Evolutionary conservation across 30 jellyfish, hydroid and myxozoan species (phyloP), one percentile per base, ranked within the genome.

Genomic region (Turritopsis dohrnii): DNA sequence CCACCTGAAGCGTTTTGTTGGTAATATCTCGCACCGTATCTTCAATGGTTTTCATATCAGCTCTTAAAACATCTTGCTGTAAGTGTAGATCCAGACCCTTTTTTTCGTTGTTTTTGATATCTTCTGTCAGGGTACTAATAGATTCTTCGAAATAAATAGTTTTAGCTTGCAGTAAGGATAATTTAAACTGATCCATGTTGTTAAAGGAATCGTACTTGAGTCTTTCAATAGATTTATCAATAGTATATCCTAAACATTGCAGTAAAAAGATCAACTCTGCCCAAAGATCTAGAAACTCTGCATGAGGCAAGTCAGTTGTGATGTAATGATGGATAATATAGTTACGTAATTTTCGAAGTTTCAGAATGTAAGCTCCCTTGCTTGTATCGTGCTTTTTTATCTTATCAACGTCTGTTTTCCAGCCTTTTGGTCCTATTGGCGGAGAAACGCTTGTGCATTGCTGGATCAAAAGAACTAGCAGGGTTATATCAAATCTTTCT

Each of bases 401-500:
- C 30, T 69, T 69, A 9, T 27, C 30, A 41, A 41, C 60, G 13
- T 41, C 60, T 41, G 60, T 41, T 41, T 41, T 41, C 60, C 60
- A 41, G 60, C 60, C 60, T 41, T 41, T 41, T 41, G 60, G 9
- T 41, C 60, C 60, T 5, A 41, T 69, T 27, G 77, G 77, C 23
- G 77, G 31, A 23, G 77, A 27, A n/a, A 69, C 77, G 30, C 19
- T 69, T 7, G 77, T 69, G 77, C 77, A 69, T 23, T 69, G 28
- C 19, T n/a, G 28, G 19, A 69, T 69, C 28, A 69, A 27, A 9
- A 69, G 31, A 69, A 23, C 28, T 8, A 69, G 30, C 8, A 69
- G 28, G 8, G 77, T 69, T 23, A 69, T 69, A 69, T 69, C 77
- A 69, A 69, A 69, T 0, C 30, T 9, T 7, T n/a, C 77, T 7